A percentile compares a stretch with the other conserved stretches of the same genome.
phyloP scores from a whole-genome alignment of 1,140 invertebrate species.

The Phortica variegata region DNA sequence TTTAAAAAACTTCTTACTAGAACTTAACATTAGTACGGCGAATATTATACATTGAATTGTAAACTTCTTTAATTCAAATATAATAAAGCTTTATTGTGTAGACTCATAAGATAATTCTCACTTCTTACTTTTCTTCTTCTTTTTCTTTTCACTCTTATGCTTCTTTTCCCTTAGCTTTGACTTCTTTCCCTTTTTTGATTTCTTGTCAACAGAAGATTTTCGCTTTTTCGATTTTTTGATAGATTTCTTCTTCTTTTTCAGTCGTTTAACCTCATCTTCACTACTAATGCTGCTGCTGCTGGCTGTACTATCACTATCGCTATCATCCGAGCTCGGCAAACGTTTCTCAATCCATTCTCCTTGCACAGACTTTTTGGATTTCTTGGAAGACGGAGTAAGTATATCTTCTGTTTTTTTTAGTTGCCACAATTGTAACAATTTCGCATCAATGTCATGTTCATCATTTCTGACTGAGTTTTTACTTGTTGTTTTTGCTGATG shows the following conservation, averaged over 20 bases:
- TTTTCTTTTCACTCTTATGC: slow-evolving; percentile 28
- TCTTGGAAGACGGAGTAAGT: too few relatives aligned
- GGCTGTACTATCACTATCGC: slow-evolving; percentile 27
- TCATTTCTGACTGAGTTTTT: too few relatives aligned
- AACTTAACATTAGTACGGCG: background rate
- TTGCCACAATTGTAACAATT: slow-evolving; percentile 36
- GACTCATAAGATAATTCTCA: slow-evolving; percentile 12
- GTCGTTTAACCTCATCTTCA: background rate
- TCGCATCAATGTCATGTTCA: slow-evolving; percentile 30
- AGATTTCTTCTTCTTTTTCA: too few relatives aligned
- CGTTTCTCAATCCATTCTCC: slow-evolving; percentile 40
- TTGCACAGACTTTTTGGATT: slow-evolving; percentile 27
- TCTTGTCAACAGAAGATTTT: slow-evolving; percentile 24
- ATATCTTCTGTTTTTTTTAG: too few relatives aligned
- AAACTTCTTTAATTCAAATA: slow-evolving; percentile 34
- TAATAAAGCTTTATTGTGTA: slow-evolving; percentile 1
- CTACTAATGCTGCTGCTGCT: slow-evolving; percentile 7
- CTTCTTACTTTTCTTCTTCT: slow-evolving; percentile 43
- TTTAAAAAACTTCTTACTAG: background rate
- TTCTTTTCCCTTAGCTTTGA: slow-evolving; percentile 34
- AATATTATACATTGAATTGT: slow-evolving; percentile 25
- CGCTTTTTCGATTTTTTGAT: slow-evolving; percentile 20
- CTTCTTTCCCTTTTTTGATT: slow-evolving; percentile 37
- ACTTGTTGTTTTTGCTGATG: background rate
- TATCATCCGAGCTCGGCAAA: slow-evolving; percentile 13